Percentiles rank a stretch among this genome's conserved stretches.
Evolutionary conservation across 2,797 vertebrate genomes (phyloP).

Genomic region (Chelmon rostratus): DNA sequence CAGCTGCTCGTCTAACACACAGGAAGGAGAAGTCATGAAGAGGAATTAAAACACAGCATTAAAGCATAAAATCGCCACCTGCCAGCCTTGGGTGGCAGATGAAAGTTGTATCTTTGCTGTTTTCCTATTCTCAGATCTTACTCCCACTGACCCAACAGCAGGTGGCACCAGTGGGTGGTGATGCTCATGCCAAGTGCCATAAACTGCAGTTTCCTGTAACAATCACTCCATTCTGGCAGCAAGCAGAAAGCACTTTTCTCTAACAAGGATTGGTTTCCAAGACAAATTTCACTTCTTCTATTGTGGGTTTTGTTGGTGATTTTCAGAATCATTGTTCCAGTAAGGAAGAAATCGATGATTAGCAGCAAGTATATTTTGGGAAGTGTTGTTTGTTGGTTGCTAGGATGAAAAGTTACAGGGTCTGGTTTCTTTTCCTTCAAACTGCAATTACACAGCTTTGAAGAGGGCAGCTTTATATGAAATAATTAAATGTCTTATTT

Average conservation of each 20-base stretch:
- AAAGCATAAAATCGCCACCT: neutral
- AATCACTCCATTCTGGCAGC: neutral
- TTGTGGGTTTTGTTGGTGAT: neutral
- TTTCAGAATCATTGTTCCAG: constrained; percentile 7
- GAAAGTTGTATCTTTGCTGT: neutral
- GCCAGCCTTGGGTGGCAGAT: neutral
- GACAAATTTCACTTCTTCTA: constrained; percentile 8
- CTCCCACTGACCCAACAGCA: neutral
- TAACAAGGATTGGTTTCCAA: neutral
- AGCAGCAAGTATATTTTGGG: neutral
- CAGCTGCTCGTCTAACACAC: constrained; percentile 90
- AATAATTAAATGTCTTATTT: neutral
- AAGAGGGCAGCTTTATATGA: neutral
- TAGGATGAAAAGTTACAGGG: neutral
- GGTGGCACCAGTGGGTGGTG: neutral
- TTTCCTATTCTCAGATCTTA: neutral
- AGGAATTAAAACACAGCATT: constrained; percentile 28
- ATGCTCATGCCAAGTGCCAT: neutral
- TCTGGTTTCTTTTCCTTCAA: neutral
- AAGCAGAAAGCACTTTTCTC: neutral
- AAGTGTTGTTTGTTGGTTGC: neutral
- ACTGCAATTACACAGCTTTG: neutral
- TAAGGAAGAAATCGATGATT: neutral
- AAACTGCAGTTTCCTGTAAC: neutral
- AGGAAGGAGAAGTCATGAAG: constrained; percentile 22